These are phyloP conservation scores for Thamnophis elegans DNA, from an alignment of 2,797 vertebrate genomes.

Conservation along the genomic window DNA sequence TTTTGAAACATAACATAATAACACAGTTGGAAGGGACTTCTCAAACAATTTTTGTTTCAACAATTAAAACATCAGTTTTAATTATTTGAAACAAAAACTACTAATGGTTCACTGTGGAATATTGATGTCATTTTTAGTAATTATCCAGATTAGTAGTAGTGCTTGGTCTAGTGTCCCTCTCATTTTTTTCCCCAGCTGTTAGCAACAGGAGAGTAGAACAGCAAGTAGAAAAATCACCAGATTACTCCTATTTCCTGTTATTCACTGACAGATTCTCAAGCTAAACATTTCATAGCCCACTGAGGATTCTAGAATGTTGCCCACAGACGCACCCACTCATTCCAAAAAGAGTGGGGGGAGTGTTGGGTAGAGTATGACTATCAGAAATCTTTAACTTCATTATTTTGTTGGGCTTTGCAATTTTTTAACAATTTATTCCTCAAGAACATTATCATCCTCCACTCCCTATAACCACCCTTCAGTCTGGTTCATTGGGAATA, in stretches of 20 bases:
- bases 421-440: background rate
- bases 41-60: background rate
- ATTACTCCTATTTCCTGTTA: background rate
- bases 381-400: background rate
- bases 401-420: background rate
- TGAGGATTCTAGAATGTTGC: background rate
- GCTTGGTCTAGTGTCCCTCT: background rate
- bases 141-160: background rate
- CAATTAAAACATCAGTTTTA: background rate
- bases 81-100: background rate
- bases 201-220: background rate
- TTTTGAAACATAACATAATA: background rate
- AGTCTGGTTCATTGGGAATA: background rate
- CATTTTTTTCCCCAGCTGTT: background rate
- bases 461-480: background rate
- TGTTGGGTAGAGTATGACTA: background rate
- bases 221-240: background rate
- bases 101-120: background rate
- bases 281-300: background rate
- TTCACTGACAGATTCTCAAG: background rate
- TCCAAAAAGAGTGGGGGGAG: background rate
- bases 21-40: background rate
- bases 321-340: background rate
- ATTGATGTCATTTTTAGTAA: background rate
- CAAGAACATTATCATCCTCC: background rate